These are phyloP conservation scores for Euphydryas editha DNA, from an alignment of 2,888 invertebrate genomes.

Conservation along the genomic window DNA sequence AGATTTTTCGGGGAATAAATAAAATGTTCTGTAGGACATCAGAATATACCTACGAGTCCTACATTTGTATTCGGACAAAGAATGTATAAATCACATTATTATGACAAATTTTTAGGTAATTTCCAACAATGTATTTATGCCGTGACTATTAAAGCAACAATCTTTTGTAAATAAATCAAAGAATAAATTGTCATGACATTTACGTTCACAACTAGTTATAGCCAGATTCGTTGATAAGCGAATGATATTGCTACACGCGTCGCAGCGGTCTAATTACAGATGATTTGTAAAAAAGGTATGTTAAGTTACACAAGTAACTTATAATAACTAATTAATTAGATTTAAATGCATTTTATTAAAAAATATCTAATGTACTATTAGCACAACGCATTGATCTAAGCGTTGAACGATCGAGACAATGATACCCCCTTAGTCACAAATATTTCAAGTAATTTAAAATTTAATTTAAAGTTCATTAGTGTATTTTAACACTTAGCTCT, in stretches of 20 bases:
- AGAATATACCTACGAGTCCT: no score
- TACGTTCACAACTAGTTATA: slow-evolving; percentile 43
- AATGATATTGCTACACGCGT: slow-evolving; percentile 37
- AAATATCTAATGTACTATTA: not conserved
- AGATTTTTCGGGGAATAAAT: not conserved
- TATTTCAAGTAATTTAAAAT: no score
- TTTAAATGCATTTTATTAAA: slow-evolving; percentile 24
- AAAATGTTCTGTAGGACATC: not conserved
- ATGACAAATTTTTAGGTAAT: not conserved
- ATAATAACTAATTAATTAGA: slow-evolving; percentile 6
- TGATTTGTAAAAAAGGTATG: slow-evolving; percentile 33
- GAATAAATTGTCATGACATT: slow-evolving; percentile 42
- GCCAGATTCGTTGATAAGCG: slow-evolving; percentile 43
- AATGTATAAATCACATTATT: not conserved
- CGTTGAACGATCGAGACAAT: no score
- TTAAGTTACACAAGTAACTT: slow-evolving; percentile 21
- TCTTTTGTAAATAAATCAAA: slow-evolving; percentile 31
- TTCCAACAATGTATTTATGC: slow-evolving; percentile 16
- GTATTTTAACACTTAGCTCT: no score
- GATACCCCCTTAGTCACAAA: no score
- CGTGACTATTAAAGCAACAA: slow-evolving; percentile 27
- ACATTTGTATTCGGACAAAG: slow-evolving; percentile 3
- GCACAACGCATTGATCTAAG: not conserved
- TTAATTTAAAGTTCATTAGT: no score
- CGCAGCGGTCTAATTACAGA: slow-evolving; percentile 30